These are phyloP conservation scores for Semotilus atromaculatus DNA, from an alignment of 2,797 vertebrate species.

Conservation along the genomic window DNA sequence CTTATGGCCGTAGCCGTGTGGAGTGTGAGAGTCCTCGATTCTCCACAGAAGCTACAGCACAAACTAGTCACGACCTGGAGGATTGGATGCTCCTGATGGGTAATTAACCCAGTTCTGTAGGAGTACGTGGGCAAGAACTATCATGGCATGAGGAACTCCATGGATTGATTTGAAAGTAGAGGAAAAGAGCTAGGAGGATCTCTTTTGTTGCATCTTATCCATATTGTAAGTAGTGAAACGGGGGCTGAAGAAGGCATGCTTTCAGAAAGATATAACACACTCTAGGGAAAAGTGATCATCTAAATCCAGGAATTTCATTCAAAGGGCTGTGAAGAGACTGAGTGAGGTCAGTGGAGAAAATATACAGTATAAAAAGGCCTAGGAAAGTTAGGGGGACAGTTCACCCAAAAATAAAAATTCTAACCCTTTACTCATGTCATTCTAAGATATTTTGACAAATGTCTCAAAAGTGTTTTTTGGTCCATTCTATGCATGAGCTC, in stretches of 20 bases:
- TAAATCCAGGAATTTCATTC: neutral
- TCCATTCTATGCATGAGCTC: neutral
- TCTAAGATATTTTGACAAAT: neutral
- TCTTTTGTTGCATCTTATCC: neutral
- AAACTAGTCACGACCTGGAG: constrained; percentile 10
- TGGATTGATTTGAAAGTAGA: neutral
- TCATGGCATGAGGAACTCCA: neutral
- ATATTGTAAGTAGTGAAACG: constrained; percentile 11
- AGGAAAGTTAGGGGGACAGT: too few species aligned
- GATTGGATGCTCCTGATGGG: constrained; percentile 29
- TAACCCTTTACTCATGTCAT: neutral
- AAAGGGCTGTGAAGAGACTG: neutral
- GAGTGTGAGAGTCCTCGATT: neutral
- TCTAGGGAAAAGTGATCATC: neutral
- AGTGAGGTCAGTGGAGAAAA: neutral
- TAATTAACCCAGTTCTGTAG: constrained; percentile 31
- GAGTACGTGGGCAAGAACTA: constrained; percentile 14
- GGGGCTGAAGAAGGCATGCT: neutral
- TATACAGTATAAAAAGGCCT: neutral
- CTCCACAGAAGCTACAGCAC: neutral
- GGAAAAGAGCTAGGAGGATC: constrained; percentile 14
- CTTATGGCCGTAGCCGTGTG: neutral
- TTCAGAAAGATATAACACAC: neutral
- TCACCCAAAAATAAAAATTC: too few species aligned
- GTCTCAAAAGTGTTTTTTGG: neutral